phyloP scores from a whole-genome alignment of 2,113 vertebrate genomes.

The Glareola pratincola region DNA sequence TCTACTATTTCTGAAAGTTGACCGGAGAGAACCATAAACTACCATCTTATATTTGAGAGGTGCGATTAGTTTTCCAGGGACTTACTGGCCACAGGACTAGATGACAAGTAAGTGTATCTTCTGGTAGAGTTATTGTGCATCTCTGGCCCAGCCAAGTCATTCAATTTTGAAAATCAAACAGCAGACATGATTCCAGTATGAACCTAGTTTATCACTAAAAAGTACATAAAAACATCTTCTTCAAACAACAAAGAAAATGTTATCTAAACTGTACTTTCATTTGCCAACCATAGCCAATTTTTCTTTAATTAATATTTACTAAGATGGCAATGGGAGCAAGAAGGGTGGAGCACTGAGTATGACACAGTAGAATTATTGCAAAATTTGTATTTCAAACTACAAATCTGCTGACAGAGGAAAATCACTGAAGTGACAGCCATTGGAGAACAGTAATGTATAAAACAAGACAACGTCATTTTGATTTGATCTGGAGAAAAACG shows the following conservation, averaged over 20 bases:
- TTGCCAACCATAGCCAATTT: not conserved
- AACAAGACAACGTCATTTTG: slow-evolving; percentile 46
- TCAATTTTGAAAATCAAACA: not conserved
- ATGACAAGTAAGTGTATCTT: not conserved
- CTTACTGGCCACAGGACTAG: not conserved
- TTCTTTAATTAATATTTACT: not conserved
- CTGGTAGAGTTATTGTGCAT: not conserved
- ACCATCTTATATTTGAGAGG: not conserved
- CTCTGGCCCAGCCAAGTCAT: not conserved
- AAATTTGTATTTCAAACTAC: slow-evolving; percentile 11
- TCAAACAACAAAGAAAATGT: not conserved
- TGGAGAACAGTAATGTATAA: not conserved
- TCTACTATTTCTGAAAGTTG: not conserved
- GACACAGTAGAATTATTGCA: not conserved
- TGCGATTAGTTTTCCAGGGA: not conserved
- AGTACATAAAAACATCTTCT: not conserved
- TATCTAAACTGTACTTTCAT: not conserved
- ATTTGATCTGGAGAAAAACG: slow-evolving; percentile 41
- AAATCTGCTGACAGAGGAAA: slow-evolving; percentile 29
- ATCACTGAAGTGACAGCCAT: not conserved
- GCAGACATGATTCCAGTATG: not conserved
- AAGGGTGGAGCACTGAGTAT: not conserved
- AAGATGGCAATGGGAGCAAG: not conserved
- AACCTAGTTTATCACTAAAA: not conserved
- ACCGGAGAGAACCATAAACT: not conserved